Evolutionary conservation across 37 sponge, comb jelly and placozoan species (phyloP).

Genomic region (Theonella swinhoei): DNA sequence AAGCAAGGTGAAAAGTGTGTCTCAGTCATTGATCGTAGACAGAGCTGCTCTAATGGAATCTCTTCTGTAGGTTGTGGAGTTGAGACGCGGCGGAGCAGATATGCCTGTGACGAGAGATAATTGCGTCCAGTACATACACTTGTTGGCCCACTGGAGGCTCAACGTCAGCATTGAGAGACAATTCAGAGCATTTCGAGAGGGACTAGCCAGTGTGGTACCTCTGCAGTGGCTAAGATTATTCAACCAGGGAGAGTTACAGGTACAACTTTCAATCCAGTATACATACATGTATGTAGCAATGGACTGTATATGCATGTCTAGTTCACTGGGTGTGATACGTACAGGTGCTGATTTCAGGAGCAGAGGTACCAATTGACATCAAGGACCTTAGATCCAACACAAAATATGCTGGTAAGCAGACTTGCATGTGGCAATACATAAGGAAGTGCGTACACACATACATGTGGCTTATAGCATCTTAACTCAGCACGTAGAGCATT

Average conservation of each 20-base stretch:
- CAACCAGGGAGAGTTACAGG: constrained; percentile 73
- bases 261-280: background rate
- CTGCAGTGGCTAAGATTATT: constrained; percentile 83
- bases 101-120: constrained; percentile 79
- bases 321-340: too few species aligned
- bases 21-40: too few species aligned
- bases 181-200: constrained; percentile 74
- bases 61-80: constrained; percentile 62
- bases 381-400: constrained; percentile 70
- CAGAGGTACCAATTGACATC: constrained; percentile 63
- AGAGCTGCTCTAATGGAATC: too few species aligned
- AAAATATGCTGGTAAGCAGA: constrained; percentile 65
- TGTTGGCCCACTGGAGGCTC: constrained; percentile 82
- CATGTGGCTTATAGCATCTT: too few species aligned
- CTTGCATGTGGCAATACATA: too few species aligned
- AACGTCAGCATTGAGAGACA: constrained; percentile 71
- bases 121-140: constrained; percentile 85
- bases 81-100: constrained; percentile 75
- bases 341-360: constrained; percentile 80
- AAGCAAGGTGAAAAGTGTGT: constrained; percentile 40
- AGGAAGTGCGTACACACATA: too few species aligned
- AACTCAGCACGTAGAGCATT: too few species aligned
- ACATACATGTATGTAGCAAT: constrained; percentile 2
- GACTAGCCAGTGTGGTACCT: constrained; percentile 74
- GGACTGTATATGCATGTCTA: background rate